Evolutionary conservation across 1,140 invertebrate species (phyloP), one percentile per base, ranked within the genome.

Genomic region (Drosophila murphyi): DNA sequence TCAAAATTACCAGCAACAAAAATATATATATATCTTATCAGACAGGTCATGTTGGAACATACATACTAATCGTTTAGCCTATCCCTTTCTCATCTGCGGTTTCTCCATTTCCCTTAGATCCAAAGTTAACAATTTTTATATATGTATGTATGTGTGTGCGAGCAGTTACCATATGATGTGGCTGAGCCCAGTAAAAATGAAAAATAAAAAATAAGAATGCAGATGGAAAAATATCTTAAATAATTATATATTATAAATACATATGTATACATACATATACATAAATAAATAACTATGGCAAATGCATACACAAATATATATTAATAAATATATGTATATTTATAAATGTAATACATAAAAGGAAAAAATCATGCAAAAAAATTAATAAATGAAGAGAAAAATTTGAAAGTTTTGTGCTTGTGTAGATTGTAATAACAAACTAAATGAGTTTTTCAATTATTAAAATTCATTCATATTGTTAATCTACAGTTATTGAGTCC

Each of bases 291-390:
- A 62, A 20, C 20, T 20, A 20, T 1, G 20, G 20, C 20, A 20
- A 20, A 20, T 54, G 47, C n/a, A 63, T 55, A 54, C 10, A 52
- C 28, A 59, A 7, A 69, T 54, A 41, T 62, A 69, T 7, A 61
- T 37, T 52, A 52, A 63, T 35, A 61, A 5, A n/a, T 43, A 51
- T 12, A 64, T 48, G 64, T 64, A 72, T 72, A 72, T 72, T 64
- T 65, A 56, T 64, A 72, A 82, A 65, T 81, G 79, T 81, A 81
- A 78, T 73, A 73, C 47, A 65, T 72, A 45, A 73, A 72, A 4
- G 31, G 8, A 34, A 72, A 71, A 48, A 67, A 67, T 7, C 3
- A 37, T 57, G 32, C 3, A 10, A 61, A 57, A 41, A 61, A 75
- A 61, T 64, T 68, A 69, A 65, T 73, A 43, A 76, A 61, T 10